These are phyloP conservation scores for Phalacrocorax aristotelis DNA, from an alignment of 2,113 vertebrate species.

Conservation along the genomic window DNA sequence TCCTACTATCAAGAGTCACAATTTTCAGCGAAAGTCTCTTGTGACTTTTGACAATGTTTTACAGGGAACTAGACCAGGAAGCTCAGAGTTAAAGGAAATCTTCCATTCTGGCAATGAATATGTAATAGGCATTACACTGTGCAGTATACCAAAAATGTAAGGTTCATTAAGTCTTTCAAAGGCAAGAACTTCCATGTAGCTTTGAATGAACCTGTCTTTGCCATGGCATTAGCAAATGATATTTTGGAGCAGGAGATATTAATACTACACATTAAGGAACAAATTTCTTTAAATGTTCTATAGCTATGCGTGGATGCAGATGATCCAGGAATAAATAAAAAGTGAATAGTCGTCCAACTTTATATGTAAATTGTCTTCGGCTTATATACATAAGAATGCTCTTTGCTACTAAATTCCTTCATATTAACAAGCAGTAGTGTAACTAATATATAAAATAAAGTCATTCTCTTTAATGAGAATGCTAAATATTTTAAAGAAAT, in stretches of 20 bases:
- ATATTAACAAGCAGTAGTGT: constrained; percentile 81
- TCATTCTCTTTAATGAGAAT: constrained; percentile 88
- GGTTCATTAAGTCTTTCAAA: constrained; percentile 86
- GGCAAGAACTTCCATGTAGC: constrained; percentile 74
- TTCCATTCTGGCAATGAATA: constrained; percentile 83
- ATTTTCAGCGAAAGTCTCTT: constrained; percentile 78
- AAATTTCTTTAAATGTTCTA: constrained; percentile 82
- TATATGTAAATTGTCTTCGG: constrained; percentile 79
- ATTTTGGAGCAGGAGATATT: constrained; percentile 79
- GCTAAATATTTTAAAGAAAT: constrained; percentile 89
- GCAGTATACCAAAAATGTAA: constrained; percentile 83
- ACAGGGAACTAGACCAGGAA: constrained; percentile 81
- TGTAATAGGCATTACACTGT: constrained; percentile 82
- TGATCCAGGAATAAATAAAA: constrained; percentile 79
- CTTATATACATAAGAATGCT: constrained; percentile 82
- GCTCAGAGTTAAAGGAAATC: constrained; percentile 83
- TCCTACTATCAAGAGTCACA: constrained; percentile 81
- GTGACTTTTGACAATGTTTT: constrained; percentile 86
- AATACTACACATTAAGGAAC: constrained; percentile 81
- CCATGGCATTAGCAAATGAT: constrained; percentile 78
- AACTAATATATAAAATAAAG: constrained; percentile 88
- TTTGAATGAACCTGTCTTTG: constrained; percentile 82
- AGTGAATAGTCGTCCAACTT: constrained; percentile 76
- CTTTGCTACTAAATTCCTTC: constrained; percentile 78
- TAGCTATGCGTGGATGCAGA: constrained; percentile 69